Evolutionary conservation across 2,797 vertebrate genomes (phyloP), one percentile per base, ranked within the genome.

Genomic region (Tenualosa ilisha): DNA sequence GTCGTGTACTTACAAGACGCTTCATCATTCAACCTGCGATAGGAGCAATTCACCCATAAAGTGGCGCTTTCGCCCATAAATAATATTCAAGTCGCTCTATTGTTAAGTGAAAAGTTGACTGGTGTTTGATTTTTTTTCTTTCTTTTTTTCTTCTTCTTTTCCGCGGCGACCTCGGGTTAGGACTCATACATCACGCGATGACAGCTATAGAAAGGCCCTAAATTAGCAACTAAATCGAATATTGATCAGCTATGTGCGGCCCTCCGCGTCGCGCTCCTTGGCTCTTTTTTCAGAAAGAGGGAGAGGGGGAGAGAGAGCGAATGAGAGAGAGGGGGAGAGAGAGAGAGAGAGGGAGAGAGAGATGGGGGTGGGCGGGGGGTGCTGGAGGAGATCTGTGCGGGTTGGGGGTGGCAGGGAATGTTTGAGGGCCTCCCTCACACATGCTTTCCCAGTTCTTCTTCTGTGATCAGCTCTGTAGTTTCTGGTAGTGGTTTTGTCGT

Each of bases 211-310:
- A 97, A 97, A 97, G 97, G 96, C 97, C 96, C 96, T 97, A 97
- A 98, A 98, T 98, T 98, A 98, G 97, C 97, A 98, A 97, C 97
- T 98, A 98, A 98, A 98, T 98, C 97, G 97, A 98, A 97, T 98
- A 98, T 98, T 97, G 97, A 98, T 98, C 97, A 98, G 95, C 93
- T 95, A 96, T 96, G 95, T 96, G 95, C 95, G 94, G 95, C 94
- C 95, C 96, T 95, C 96, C 96, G 89, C 95, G 96, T 96, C 95
- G 96, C 93, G 94, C 95, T 95, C 96, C 96, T 95, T 92, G 93
- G 94, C 93, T 94, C 91, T 93, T 92, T 91, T 94, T 91, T 85
- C 46, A 85, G 89, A 89, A 83, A 86, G 90, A 91, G 83, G 89
- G 88, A 86, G 85, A 86, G 89, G 82, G 89, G 87, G 92, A 89